Base-by-base conservation (phyloP, 1,140 invertebrate species). In the Mesaphorura yosii region DNA sequence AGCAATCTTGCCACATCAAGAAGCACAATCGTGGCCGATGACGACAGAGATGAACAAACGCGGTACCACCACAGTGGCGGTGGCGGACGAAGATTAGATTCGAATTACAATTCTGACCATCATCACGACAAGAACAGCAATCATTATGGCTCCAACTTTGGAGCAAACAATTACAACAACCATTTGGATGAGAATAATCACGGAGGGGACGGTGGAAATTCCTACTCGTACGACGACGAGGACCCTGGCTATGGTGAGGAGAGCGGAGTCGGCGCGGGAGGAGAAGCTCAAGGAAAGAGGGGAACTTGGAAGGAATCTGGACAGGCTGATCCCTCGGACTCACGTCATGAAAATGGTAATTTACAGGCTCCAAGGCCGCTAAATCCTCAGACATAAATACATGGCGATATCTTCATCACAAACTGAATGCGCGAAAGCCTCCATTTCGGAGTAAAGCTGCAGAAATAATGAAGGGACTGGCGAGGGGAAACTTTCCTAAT, bases 1-100 rank as follows among this genome's bases (percentile, higher is more conserved):
- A 59, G 57, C 38, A 63, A 63, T 41, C 53, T 63, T 19, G 61
- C 61, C 23, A 63, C 61, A 39, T 63, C 61, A 1, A 49, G 61
- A 17, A 59, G 39, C 17, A 63, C 61, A 4, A 53, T 57, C 2
- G 28, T 53, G 38, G 54, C 49, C 26, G 41, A 34, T 3, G 55
- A 48, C 2, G 48, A 56, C 25, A 38, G 39, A 19, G 48, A 52
- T 40, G 48, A 55, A 38, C 4, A 27, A 27, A 51, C 46, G 45
- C 50, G 53, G 7, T 49, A 49, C 19, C 17, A 34, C 19, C 40
- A 45, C 38, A 41, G 54, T 44, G 17, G 40, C 31, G 42, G 53
- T n/a, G 39, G 39, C 34, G 29, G 39, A 4, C 34, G 38, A 20
- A 50, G 44, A 26, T 46, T 48, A 3, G 52, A 57, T 5, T n/a